Base-by-base conservation (phyloP, 1,140 invertebrate genomes). In the Eupeodes corollae region DNA sequence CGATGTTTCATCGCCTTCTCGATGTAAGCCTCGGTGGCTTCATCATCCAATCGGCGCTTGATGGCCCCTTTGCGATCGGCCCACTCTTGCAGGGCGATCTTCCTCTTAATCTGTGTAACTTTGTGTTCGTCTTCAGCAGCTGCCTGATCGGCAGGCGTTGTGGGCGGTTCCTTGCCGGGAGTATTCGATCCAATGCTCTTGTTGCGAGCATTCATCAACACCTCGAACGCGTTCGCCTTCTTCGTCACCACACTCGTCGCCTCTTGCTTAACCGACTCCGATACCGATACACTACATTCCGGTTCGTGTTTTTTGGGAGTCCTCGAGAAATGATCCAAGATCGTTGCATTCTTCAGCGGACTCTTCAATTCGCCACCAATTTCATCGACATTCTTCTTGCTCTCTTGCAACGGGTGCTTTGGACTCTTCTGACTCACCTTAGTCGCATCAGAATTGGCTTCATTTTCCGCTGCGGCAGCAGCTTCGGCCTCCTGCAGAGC, bases 141-240 rank as follows among this genome's bases (percentile, higher is more conserved):
- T 5, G 35, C 34, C 2, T 33, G 37, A 11, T 52, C 53, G 1
- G 37, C 43, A 1, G 52, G 18, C 1, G 48, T 42, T 18, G 8
- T 30, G 6, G 12, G 18, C 13, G 38, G 61, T 42, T 73, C 70
- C 59, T 74, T 76, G 1, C 78, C 79, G 11, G 72, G 71, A 15
- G 75, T 74, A 69, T 80, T 80, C n/a, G 55, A 58, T 13, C 79
- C 79, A 50, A 80, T 73, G 33, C 70, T 71, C 54, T 78, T 78
- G 55, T 77, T 73, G 52, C 77, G 66, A 16, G 74, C 73, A 51
- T 75, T 74, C 79, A 81, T 81, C 65, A 81, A 68, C 32, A 80
- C 55, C 52, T 77, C 68, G 61, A 81, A 81, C 19, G 75, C 78
- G 74, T 81, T 67, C n/a, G 53, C 58, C 9, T 59, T 16, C 8